Conservation (phyloP, 2,797 vertebrate species). For the Rhinichthys osculus region DNA sequence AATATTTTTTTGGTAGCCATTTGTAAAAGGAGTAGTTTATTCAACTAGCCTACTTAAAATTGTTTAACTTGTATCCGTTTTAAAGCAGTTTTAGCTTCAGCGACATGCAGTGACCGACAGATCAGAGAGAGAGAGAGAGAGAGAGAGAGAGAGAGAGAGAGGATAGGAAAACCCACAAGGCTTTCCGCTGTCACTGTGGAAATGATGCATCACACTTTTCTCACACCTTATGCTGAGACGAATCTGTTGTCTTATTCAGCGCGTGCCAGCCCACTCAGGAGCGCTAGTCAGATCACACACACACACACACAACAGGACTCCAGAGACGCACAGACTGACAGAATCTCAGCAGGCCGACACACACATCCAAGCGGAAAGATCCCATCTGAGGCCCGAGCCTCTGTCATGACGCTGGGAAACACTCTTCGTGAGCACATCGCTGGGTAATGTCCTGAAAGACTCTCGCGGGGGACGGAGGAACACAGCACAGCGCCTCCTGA, state of each 20-base stretch:
- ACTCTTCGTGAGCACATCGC: conserved; percentile 4
- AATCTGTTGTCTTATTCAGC: conserved; percentile 22
- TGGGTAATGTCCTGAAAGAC: conserved; percentile 10
- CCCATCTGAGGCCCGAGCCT: background rate
- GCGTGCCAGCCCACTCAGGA: conserved; percentile 9
- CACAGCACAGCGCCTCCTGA: background rate
- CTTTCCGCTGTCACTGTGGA: conserved; percentile 1
- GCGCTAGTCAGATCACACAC: background rate
- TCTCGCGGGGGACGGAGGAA: background rate
- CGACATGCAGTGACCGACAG: background rate
- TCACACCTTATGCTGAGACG: conserved; percentile 5
- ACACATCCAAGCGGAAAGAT: background rate
- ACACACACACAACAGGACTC: background rate
- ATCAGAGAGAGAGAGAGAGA: background rate
- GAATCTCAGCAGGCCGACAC: background rate
- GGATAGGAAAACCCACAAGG: conserved; percentile 14
- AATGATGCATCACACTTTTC: conserved; percentile 19
- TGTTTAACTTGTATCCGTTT: background rate
- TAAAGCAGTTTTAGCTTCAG: background rate
- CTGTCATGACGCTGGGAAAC: background rate
- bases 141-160: background rate
- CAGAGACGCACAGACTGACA: conserved; percentile 8
- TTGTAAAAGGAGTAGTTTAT: background rate
- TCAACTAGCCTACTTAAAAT: background rate
- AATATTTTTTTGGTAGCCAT: background rate